These are phyloP conservation scores for Pyrrhosoma nymphula DNA, from an alignment of 2,888 invertebrate genomes.

Conservation along the genomic window DNA sequence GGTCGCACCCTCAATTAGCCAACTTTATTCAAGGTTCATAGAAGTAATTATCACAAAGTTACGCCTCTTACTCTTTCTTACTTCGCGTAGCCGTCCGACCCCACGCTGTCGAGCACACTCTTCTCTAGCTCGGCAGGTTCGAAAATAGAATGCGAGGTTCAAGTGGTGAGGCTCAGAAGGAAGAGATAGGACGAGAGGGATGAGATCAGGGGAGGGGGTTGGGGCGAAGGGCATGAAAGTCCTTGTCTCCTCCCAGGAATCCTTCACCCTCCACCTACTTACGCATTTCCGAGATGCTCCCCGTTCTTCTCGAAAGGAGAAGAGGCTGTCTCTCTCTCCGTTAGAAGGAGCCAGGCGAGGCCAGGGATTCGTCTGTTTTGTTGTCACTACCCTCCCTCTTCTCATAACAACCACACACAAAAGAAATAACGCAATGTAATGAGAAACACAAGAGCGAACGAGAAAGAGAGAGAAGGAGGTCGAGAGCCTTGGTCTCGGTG, in stretches of 20 bases:
- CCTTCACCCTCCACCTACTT: neutral
- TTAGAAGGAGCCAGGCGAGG: neutral
- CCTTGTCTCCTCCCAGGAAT: neutral
- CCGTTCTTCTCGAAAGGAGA: neutral
- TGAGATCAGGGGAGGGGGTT: neutral
- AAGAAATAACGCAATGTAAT: neutral
- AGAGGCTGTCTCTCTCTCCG: conserved; percentile 1
- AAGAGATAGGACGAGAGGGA: neutral
- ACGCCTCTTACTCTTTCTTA: no score
- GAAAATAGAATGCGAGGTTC: conserved; percentile 6
- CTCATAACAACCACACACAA: neutral
- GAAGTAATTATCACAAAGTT: no score
- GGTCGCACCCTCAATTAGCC: no score
- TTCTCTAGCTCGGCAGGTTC: neutral
- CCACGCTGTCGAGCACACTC: neutral
- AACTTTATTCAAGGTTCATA: no score
- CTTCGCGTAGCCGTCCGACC: neutral
- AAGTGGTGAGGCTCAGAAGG: conserved; percentile 16
- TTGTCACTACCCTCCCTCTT: neutral
- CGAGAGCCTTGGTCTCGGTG: neutral
- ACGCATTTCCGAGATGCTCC: conserved; percentile 6
- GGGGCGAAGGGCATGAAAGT: neutral
- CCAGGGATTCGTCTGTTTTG: neutral
- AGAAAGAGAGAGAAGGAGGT: neutral
- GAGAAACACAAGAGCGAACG: neutral